phyloP scores from a whole-genome alignment of 2,113 vertebrate genomes.

The Rhynchopsitta pachyrhyncha region DNA sequence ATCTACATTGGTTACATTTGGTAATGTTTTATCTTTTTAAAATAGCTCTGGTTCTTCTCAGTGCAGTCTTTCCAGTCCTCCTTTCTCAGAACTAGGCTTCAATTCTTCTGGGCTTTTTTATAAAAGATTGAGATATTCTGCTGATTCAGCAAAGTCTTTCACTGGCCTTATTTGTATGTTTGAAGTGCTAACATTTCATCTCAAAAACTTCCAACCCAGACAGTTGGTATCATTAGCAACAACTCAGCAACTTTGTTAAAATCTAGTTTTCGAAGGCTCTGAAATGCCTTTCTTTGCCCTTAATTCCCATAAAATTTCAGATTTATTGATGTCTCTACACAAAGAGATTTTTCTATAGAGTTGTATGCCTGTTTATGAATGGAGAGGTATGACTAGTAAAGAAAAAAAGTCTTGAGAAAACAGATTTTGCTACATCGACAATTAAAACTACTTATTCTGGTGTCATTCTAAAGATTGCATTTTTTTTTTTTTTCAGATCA shows the following conservation, averaged over 20 bases:
- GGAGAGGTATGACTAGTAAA: neutral
- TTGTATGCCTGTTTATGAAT: neutral
- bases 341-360: neutral
- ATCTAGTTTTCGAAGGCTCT: neutral
- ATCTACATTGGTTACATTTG: neutral
- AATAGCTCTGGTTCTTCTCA: neutral
- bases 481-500: neutral
- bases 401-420: neutral
- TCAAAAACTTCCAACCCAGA: neutral
- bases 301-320: neutral
- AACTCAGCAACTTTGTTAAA: constrained; percentile 9
- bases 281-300: neutral
- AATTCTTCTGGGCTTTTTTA: neutral
- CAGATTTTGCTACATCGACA: neutral
- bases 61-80: neutral
- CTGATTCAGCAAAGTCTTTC: constrained; percentile 29
- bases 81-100: neutral
- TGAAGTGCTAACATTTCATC: neutral
- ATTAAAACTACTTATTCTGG: neutral
- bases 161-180: constrained; percentile 14
- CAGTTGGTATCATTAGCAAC: neutral
- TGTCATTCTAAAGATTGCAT: neutral
- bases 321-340: neutral
- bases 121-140: neutral
- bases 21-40: neutral